Percentiles rank a stretch among this genome's conserved stretches.
These are phyloP conservation scores for Orthonychiurus folsomi DNA, from an alignment of 2,888 invertebrate genomes.

Conservation along the genomic window DNA sequence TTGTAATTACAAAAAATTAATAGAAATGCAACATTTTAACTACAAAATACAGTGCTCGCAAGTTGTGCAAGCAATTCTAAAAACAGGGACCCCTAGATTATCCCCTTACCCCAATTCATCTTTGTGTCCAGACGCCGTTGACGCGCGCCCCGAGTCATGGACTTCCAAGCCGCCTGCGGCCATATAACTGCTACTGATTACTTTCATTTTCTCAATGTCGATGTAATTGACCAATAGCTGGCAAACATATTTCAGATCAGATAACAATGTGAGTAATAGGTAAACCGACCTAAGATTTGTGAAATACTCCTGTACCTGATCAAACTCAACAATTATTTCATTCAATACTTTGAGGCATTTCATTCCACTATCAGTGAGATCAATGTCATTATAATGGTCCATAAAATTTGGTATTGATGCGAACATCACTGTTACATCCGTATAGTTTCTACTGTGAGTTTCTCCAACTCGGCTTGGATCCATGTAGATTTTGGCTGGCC, in stretches of 20 bases:
- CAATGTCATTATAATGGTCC: conserved; percentile 55
- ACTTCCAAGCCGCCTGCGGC: conserved; percentile 81
- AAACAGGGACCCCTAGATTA: too few relatives aligned
- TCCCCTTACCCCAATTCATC: conserved; percentile 16
- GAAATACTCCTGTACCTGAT: conserved; percentile 68
- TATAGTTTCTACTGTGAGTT: conserved; percentile 77
- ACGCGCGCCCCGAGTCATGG: conserved; percentile 57
- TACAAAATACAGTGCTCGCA: too few relatives aligned
- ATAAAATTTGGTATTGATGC: conserved; percentile 80
- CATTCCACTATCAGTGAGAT: conserved; percentile 49
- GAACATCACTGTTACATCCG: conserved; percentile 89
- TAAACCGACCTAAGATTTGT: neutral
- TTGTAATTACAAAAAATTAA: too few relatives aligned
- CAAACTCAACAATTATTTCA: conserved; percentile 86
- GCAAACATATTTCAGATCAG: conserved; percentile 3
- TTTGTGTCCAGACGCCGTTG: conserved; percentile 18
- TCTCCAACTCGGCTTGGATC: conserved; percentile 55
- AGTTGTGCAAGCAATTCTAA: too few relatives aligned
- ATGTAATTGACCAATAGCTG: conserved; percentile 58
- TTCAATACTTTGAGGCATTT: conserved; percentile 67
- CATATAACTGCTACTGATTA: conserved; percentile 95
- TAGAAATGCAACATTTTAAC: too few relatives aligned
- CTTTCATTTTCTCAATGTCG: conserved; percentile 88
- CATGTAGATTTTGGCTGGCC: conserved; percentile 66
- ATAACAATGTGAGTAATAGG: neutral